Base-by-base conservation (phyloP, 2,888 invertebrate genomes). In the Psylliodes chrysocephalus region DNA sequence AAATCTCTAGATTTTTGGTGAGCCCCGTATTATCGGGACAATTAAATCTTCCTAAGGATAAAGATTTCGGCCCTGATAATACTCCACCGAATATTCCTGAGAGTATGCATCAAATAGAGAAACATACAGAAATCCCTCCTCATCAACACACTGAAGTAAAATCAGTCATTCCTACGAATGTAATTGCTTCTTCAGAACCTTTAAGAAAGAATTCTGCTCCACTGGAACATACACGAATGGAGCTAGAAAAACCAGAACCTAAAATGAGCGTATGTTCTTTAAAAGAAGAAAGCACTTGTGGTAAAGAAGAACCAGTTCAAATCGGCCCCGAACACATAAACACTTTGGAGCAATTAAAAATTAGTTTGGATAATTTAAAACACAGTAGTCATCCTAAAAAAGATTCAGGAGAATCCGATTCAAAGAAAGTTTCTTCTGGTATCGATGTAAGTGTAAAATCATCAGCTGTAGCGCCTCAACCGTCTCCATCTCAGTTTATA, bases 1-100 rank as follows among this genome's bases (percentile, higher is more conserved):
- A 93, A 80, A 91, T 93, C 73, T 93, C 93, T 25, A 84, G 93
- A 61, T 93, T 93, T 82, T 86, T 92, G 78, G 92, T 93, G 72
- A 93, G 92, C 80, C 92, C 93, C 17, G 92, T 93, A 1, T 85
- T 90, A 28, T 89, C 89, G 76, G 82, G 81, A 5, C 86, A 84
- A 70, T 79, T 85, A 57, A 81, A 81, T 62, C 63, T 83, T 53
- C 81, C 83, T 0, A 81, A 80, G 69, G 80, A 81, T 60, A 81
- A 78, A 68, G 78, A 81, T 64, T 79, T 73, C 60, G 75, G 74
- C 35, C 8, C 22, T 6, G 70, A 70, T 8, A n/a, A 15, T 25
- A 5, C 53, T 4, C 59, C 62, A 47, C 63, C 53, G 4, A 56
- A 78, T 78, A 62, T 28, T 40, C 25, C 64, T 10, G 70, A 67